Evolutionary conservation across 1,140 invertebrate species (phyloP).

Genomic region (Sinella curviseta): DNA sequence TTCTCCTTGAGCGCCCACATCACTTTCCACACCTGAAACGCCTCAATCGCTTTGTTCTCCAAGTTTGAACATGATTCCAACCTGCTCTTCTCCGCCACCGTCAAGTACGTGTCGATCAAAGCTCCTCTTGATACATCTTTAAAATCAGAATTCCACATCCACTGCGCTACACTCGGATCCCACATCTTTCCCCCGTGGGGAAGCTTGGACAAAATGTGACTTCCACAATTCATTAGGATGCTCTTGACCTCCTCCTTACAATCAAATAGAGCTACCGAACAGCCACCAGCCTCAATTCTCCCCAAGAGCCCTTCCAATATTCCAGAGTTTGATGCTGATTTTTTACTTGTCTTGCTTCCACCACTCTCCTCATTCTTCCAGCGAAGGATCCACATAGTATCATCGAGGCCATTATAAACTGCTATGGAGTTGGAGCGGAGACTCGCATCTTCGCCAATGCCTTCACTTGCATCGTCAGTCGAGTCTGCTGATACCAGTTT

Average conservation of each 20-base stretch:
- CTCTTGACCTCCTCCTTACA: conserved; percentile 64
- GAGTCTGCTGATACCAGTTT: conserved; percentile 8
- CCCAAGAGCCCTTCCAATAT: conserved; percentile 17
- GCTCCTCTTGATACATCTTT: conserved; percentile 51
- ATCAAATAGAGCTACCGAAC: conserved; percentile 61
- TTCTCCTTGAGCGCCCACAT: conserved; percentile 58
- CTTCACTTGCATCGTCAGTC: no score
- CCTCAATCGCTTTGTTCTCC: conserved; percentile 57
- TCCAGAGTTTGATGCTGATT: neutral
- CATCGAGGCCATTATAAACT: conserved; percentile 43
- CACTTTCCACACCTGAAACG: conserved; percentile 62
- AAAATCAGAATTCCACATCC: conserved; percentile 74
- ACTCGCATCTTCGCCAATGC: no score
- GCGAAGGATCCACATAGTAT: conserved; percentile 35
- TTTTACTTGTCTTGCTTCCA: neutral
- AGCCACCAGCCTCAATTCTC: conserved; percentile 52
- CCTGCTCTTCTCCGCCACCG: neutral
- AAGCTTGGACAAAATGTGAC: conserved; percentile 9
- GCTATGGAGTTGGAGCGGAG: no score
- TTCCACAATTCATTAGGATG: conserved; percentile 47
- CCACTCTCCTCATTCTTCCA: conserved; percentile 40
- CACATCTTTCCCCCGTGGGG: conserved; percentile 50
- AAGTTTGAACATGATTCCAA: neutral
- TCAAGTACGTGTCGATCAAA: conserved; percentile 17
- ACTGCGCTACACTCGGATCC: conserved; percentile 74